Base-by-base conservation (phyloP, 2,113 vertebrate genomes). In the Halichoeres trimaculatus region DNA sequence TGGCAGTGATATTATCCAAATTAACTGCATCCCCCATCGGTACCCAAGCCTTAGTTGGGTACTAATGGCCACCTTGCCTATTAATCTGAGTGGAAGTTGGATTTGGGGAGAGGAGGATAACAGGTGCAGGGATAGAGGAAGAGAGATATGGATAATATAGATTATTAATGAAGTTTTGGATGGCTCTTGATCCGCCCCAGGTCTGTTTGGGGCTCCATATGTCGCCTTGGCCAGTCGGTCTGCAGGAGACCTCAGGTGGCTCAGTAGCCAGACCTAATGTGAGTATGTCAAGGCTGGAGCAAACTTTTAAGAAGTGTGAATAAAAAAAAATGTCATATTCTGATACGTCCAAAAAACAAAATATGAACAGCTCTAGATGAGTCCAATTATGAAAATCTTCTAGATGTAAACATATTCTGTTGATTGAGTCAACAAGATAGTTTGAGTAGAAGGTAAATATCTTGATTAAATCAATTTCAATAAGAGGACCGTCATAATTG, bases 1-100 rank as follows among this genome's bases (percentile, higher is more conserved):
- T 93, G 93, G 91, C 91, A 83, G 79, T 79, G 85, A 91, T 92
- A 91, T 90, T 89, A 91, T 91, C 90, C 92, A 93, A 93, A 93
- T 93, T 87, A 93, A 91, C 87, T 89, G 88, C 85, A 88, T 88
- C 85, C 74, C 89, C 89, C 84, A 80, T 85, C 34, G 78, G 81
- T 87, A 90, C 79, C 78, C 63, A 82, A 73, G 86, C 85, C 84
- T 88, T 91, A 80, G 87, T 85, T 89, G 87, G 88, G 76, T 84
- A 89, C 86, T 89, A 88, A 90, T 90, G 81, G 87, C 91, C 90
- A 90, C 83, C 90, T 91, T 92, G 89, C 86, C 85, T 89, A 91
- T 93, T 92, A 90, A 91, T 92, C 80, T 89, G 78, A 89, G 83
- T 82, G 83, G 57, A 84, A 90, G 82, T 81, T 89, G 77, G 85